Conservation (phyloP, 2,113 vertebrate species). For the Carassius carassius region DNA sequence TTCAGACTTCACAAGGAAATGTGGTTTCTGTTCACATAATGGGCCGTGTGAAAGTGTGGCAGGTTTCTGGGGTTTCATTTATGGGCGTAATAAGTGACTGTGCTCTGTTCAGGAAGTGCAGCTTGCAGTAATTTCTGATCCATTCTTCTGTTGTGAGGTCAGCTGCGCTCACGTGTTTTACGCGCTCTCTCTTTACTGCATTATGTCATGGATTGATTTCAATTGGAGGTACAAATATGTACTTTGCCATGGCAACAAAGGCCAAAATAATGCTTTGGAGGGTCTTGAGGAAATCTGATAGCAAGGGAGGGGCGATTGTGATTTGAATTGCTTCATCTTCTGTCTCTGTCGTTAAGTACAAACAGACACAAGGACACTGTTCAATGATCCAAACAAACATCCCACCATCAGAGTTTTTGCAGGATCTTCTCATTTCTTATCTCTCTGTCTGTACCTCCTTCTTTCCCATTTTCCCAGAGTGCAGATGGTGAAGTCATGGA, state of each 20-base stretch:
- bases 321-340: background rate
- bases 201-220: conserved; percentile 67
- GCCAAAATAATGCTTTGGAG: conserved; percentile 60
- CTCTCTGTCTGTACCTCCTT: background rate
- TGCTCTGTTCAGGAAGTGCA: conserved; percentile 35
- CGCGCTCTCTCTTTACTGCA: conserved; percentile 46
- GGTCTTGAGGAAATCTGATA: conserved; percentile 51
- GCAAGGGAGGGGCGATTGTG: conserved; percentile 9
- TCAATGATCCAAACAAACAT: conserved; percentile 20
- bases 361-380: conserved; percentile 30
- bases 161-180: conserved; percentile 53
- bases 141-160: conserved; percentile 63
- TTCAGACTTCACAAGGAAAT: conserved; percentile 7
- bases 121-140: conserved; percentile 59
- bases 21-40: conserved; percentile 11
- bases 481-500: conserved; percentile 9
- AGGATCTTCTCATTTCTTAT: background rate
- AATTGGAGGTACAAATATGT: conserved; percentile 61
- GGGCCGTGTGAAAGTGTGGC: conserved; percentile 12
- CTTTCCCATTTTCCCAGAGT: background rate
- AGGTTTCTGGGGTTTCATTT: conserved; percentile 30
- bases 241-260: conserved; percentile 67
- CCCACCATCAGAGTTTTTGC: background rate
- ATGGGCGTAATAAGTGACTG: conserved; percentile 30
- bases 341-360: conserved; percentile 16